Evolutionary conservation across 2,888 invertebrate genomes (phyloP).

Genomic region (Dynastes maya): DNA sequence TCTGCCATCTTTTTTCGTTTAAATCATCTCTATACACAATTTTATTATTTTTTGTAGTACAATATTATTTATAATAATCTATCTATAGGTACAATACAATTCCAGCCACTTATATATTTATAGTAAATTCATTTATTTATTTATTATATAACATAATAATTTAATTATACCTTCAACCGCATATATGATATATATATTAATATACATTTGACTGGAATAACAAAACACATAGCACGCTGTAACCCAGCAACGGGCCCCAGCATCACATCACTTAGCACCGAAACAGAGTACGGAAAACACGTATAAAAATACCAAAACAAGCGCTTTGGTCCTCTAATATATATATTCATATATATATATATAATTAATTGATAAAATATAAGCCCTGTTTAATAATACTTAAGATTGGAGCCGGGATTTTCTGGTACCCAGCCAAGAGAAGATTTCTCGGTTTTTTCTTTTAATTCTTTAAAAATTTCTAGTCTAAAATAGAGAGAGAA

Average conservation of each 20-base stretch:
- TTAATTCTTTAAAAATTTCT: conserved; percentile 45
- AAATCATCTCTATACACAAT: conserved; percentile 47
- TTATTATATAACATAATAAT: conserved; percentile 63
- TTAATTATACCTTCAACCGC: conserved; percentile 68
- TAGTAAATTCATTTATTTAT: conserved; percentile 61
- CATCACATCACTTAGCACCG: conserved; percentile 68
- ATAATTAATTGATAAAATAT: conserved; percentile 63
- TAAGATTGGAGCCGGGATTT: conserved; percentile 58
- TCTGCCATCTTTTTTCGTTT: conserved; percentile 45
- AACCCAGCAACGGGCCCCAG: conserved; percentile 54
- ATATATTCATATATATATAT: conserved; percentile 55
- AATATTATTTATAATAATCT: conserved; percentile 53
- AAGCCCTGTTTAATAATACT: conserved; percentile 70
- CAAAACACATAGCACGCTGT: conserved; percentile 63
- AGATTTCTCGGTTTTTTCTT: conserved; percentile 40
- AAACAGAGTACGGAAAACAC: conserved; percentile 69
- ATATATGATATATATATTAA: conserved; percentile 62
- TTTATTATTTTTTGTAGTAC: conserved; percentile 47
- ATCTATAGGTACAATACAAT: conserved; percentile 56
- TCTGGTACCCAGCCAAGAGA: conserved; percentile 41
- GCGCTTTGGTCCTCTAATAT: conserved; percentile 68
- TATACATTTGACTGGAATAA: conserved; percentile 69
- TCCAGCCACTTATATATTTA: conserved; percentile 65
- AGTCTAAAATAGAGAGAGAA: conserved; percentile 46
- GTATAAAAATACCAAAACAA: conserved; percentile 69